Base-by-base conservation (phyloP, 1,140 invertebrate genomes). In the Drosophila lacertosa region DNA sequence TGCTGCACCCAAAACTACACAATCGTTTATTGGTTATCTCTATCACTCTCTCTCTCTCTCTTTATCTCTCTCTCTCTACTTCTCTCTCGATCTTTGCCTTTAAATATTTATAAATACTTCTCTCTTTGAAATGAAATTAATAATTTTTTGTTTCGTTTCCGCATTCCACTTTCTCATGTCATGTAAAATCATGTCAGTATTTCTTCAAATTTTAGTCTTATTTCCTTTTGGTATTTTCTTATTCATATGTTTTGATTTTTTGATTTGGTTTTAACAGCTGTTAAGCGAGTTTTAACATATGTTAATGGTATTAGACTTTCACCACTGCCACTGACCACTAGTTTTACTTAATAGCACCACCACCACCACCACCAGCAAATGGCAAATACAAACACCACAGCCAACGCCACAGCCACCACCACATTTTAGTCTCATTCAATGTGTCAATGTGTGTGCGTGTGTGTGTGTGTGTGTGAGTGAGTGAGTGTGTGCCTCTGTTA, bases 1-100 rank as follows among this genome's bases (percentile, higher is more conserved):
- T 57, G 66, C 72, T 66, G 72, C 72, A 74, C 72, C 58, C 50
- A 74, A 71, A 54, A 71, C 53, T 54, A 65, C 67, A 74, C 72
- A 32, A 33, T 69, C 59, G 35, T 70, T 50, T 57, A 57, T 70
- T 65, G 59, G 60, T 50, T 54, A 35, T 26, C 18, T 54, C 16
- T 55, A 7, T 50, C 11, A 33, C 4, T 50, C 29, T 32, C 24
- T 48, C 22, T 16, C 13, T 55, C 37, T 29, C 20, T 20, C 24
- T 45, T 18, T 35, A 10, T 15, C 11, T 35, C 42, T n/a, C 9
- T 18, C 42, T 58, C 33, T 48, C 29, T 22, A 5, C 2, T n/a
- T n/a, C n/a, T n/a, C n/a, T n/a, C n/a, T n/a, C n/a, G n/a, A n/a
- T n/a, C n/a, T n/a, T n/a, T n/a, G n/a, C n/a, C n/a, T 29, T 7